Evolutionary conservation across 1,140 invertebrate genomes (phyloP).

Genomic region (Lepidotrigona ventralis): DNA sequence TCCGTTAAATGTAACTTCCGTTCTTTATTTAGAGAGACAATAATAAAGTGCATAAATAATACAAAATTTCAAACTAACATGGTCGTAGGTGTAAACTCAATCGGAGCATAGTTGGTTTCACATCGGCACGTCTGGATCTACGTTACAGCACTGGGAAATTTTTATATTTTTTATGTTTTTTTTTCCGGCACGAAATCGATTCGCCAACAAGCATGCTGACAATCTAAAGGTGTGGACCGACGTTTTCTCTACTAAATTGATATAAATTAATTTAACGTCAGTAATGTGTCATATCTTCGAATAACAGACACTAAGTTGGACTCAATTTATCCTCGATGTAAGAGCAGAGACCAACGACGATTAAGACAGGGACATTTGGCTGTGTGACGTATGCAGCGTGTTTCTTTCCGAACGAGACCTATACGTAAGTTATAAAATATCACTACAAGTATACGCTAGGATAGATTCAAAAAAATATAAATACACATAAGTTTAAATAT

Average conservation of each 20-base stretch:
- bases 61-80: slow-evolving; percentile 65
- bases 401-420: no score
- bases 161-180: neutral
- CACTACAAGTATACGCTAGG: slow-evolving; percentile 6
- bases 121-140: slow-evolving; percentile 43
- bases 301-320: slow-evolving; percentile 73
- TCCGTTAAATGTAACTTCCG: slow-evolving; percentile 41
- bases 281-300: slow-evolving; percentile 63
- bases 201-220: slow-evolving; percentile 65
- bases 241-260: slow-evolving; percentile 55
- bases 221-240: slow-evolving; percentile 58
- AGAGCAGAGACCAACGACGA: no score
- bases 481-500: no score
- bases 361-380: no score
- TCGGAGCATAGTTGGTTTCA: slow-evolving; percentile 58
- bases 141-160: slow-evolving; percentile 49
- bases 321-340: slow-evolving; percentile 69
- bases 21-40: slow-evolving; percentile 70
- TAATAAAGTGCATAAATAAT: slow-evolving; percentile 72
- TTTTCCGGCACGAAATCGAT: slow-evolving; percentile 49
- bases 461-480: slow-evolving; percentile 2
- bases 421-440: slow-evolving; percentile 49
- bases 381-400: no score
- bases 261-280: slow-evolving; percentile 66
- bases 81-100: slow-evolving; percentile 64